Evolutionary conservation across 2,888 invertebrate genomes (phyloP).

Genomic region (Seira sanloemensis): DNA sequence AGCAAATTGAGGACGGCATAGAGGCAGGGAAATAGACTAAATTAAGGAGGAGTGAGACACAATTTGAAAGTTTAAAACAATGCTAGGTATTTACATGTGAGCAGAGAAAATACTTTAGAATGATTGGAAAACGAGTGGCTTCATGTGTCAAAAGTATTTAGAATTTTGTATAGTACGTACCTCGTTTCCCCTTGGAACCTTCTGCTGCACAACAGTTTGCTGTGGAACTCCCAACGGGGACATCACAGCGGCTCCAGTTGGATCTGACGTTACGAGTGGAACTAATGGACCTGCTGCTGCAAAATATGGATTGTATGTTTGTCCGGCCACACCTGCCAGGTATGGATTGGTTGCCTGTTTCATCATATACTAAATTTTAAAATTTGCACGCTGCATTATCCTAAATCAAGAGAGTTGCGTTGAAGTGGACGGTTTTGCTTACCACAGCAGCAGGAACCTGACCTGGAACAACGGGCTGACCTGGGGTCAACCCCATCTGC

Average conservation of each 20-base stretch:
- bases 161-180: conserved; percentile 7
- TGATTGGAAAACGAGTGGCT: background rate
- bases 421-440: conserved; percentile 76
- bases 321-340: conserved; percentile 75
- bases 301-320: conserved; percentile 94
- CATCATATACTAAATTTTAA: conserved; percentile 8
- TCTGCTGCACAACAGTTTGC: conserved; percentile 91
- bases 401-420: conserved; percentile 11
- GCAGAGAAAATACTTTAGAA: too few relatives aligned
- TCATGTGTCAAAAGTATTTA: background rate
- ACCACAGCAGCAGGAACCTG: conserved; percentile 91
- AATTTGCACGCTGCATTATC: conserved; percentile 60
- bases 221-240: conserved; percentile 89
- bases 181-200: conserved; percentile 84
- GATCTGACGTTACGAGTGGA: conserved; percentile 93
- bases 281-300: conserved; percentile 92
- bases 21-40: too few relatives aligned
- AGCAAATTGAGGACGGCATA: too few relatives aligned
- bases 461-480: conserved; percentile 92
- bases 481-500: conserved; percentile 93
- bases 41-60: too few relatives aligned
- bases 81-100: too few relatives aligned
- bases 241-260: conserved; percentile 81
- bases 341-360: conserved; percentile 73
- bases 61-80: too few relatives aligned